Evolutionary conservation across 1,140 invertebrate species (phyloP), one percentile per base, ranked within the genome.

Genomic region (Apis laboriosa): DNA sequence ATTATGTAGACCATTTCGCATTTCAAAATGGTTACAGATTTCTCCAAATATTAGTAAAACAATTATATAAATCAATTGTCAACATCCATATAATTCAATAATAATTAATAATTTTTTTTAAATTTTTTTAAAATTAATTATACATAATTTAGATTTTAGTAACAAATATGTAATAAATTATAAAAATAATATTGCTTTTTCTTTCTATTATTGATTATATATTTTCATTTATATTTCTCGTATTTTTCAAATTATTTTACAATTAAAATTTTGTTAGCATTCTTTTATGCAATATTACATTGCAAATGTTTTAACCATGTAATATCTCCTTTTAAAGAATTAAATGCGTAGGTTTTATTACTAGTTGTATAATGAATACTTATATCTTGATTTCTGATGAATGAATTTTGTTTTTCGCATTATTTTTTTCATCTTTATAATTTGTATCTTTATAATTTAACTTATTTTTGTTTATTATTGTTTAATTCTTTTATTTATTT

Each of bases 301-400:
- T 63, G 34, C 60, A 43, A 43, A 71, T 63, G 34, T 13, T 71
- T 63, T 21, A 71, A 71, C 66, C 67, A 49, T 71, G 78, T 84
- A 86, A 83, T 86, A 84, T 90, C 84, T 89, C 90, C 90, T 90
- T 91, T 90, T 90, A 90, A 61, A 68, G 86, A 83, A 15, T 55
- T 34, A 84, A 60, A 43, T 80, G 90, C 85, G 90, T 90, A 84
- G 90, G 89, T 55, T 87, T 89, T 74, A 87, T 87, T 85, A 80
- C 83, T 63, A 53, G 58, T 84, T 83, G 86, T 75, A 77, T 85
- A 80, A 87, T 56, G 61, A 83, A 75, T 55, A 60, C 11, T 49
- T 70, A 28, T 78, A 84, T 71, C 63, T 78, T 63, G 63, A 84
- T 81, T 85, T 84, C 70, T 70, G 63, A 88, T 87, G 85, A 88